Conservation (phyloP, 1,140 invertebrate genomes). For the Zaprionus lachaisei region DNA sequence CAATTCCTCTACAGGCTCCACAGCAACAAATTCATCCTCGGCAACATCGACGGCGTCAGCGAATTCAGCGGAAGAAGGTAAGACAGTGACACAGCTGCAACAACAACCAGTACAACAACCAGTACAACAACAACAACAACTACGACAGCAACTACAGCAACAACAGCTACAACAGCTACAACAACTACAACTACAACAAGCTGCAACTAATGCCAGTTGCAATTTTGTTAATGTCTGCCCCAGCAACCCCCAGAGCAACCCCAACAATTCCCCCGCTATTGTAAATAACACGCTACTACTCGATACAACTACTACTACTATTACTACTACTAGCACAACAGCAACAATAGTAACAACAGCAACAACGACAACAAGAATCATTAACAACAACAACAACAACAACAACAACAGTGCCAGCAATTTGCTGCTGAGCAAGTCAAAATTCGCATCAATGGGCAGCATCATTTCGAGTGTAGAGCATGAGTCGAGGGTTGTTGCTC, state of each 20-base stretch:
- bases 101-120: conserved; percentile 23
- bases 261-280: conserved; percentile 43
- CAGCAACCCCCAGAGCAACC: conserved; percentile 14
- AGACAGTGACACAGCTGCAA: conserved; percentile 38
- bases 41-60: conserved; percentile 55
- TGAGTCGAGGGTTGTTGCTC: conserved; percentile 66
- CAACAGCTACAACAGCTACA: not conserved
- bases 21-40: conserved; percentile 75
- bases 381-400: conserved; percentile 36
- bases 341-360: conserved; percentile 19
- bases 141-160: not conserved
- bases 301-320: conserved; percentile 37
- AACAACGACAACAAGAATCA: conserved; percentile 49
- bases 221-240: conserved; percentile 11
- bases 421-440: conserved; percentile 45
- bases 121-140: conserved; percentile 25
- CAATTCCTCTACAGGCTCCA: conserved; percentile 80
- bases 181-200: conserved; percentile 10
- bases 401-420: conserved; percentile 11
- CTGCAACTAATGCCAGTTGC: conserved; percentile 39
- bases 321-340: conserved; percentile 10
- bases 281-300: conserved; percentile 72
- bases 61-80: conserved; percentile 80
- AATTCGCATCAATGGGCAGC: conserved; percentile 74
- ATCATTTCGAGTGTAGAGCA: conserved; percentile 74